phyloP scores from a whole-genome alignment of 2,888 invertebrate genomes.

The Aleiodes alternator region DNA sequence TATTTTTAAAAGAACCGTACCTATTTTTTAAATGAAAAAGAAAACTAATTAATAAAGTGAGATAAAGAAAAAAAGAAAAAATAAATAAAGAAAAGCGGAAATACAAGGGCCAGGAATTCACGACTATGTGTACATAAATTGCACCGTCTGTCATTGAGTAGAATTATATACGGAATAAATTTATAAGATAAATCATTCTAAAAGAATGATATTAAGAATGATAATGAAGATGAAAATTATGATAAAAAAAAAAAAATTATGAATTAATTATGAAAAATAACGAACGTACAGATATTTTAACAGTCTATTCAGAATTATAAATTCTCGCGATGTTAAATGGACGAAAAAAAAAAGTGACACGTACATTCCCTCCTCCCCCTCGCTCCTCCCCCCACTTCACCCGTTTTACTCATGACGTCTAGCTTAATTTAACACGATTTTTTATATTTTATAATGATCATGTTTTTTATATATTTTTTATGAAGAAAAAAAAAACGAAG shows the following conservation, averaged over 20 bases:
- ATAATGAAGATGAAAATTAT: not conserved
- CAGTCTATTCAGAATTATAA: slow-evolving; percentile 59
- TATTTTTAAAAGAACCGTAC: slow-evolving; percentile 20
- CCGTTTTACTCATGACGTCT: slow-evolving; percentile 57
- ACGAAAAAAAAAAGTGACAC: slow-evolving; percentile 32
- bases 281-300: slow-evolving; percentile 62
- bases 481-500: slow-evolving; percentile 9
- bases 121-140: slow-evolving; percentile 72
- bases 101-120: slow-evolving; percentile 68
- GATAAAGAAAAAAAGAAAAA: not conserved
- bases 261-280: slow-evolving; percentile 51
- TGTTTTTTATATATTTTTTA: slow-evolving; percentile 57
- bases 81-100: slow-evolving; percentile 26
- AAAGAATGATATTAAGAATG: slow-evolving; percentile 44
- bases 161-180: slow-evolving; percentile 54
- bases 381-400: slow-evolving; percentile 36
- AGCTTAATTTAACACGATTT: slow-evolving; percentile 58
- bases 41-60: slow-evolving; percentile 11
- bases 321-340: slow-evolving; percentile 47
- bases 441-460: slow-evolving; percentile 50
- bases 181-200: slow-evolving; percentile 60
- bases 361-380: slow-evolving; percentile 15
- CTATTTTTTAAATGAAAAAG: slow-evolving; percentile 18
- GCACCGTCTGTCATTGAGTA: slow-evolving; percentile 71
- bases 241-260: slow-evolving; percentile 29